These are phyloP conservation scores for Brachionus asplanchnoidis DNA, from an alignment of 1,140 invertebrate genomes.

Conservation along the genomic window DNA sequence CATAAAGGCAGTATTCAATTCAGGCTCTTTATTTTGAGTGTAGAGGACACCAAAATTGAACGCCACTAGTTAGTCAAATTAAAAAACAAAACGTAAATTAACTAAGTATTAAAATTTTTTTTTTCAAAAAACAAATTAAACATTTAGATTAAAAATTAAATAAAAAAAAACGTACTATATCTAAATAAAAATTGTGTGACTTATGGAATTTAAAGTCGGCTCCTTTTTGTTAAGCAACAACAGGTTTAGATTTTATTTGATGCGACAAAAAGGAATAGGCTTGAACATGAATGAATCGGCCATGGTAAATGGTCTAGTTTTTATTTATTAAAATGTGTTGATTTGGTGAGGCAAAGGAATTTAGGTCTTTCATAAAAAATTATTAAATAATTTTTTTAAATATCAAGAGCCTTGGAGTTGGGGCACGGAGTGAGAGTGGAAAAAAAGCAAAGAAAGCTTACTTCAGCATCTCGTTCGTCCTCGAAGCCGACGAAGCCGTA, in stretches of 20 bases:
- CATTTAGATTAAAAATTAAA: not conserved
- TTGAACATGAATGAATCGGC: not conserved
- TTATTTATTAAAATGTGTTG: not conserved
- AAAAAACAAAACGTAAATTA: not conserved
- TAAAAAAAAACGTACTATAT: not conserved
- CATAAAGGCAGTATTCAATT: not conserved
- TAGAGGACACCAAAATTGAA: not conserved
- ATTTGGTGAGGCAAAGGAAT: not conserved
- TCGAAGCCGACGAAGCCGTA: slow-evolving; percentile 50
- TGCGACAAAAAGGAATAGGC: not conserved
- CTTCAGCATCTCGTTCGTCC: slow-evolving; percentile 48
- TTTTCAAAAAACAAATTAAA: not conserved
- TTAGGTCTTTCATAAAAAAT: not conserved
- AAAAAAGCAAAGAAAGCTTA: slow-evolving; percentile 43
- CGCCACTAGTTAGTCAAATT: not conserved
- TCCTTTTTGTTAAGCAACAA: not conserved
- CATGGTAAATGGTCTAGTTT: not conserved
- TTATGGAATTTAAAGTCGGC: not conserved
- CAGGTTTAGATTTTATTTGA: not conserved
- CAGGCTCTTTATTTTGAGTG: not conserved
- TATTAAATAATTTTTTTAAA: not conserved
- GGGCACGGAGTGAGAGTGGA: not conserved
- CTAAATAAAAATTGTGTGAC: not conserved
- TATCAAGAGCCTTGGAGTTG: not conserved
- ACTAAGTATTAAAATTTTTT: not conserved